Conservation (phyloP, 2,113 vertebrate genomes). For the Onychorhynchus coronatus region DNA sequence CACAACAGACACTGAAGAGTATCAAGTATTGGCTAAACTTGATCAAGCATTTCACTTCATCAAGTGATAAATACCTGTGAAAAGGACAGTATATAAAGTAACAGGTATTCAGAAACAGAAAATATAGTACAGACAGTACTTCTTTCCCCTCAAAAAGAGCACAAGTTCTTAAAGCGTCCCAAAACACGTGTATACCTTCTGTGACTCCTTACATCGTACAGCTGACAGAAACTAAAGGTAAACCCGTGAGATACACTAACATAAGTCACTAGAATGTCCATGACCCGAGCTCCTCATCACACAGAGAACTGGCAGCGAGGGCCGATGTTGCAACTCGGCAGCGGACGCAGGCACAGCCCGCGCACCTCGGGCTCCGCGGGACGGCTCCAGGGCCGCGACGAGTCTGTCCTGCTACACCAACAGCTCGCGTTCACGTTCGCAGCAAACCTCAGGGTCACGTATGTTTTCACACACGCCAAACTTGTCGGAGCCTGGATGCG, state of each 20-base stretch:
- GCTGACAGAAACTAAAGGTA: neutral
- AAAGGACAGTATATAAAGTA: neutral
- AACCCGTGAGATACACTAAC: fast-evolving
- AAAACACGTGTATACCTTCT: fast-evolving
- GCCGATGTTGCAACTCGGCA: neutral
- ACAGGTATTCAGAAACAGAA: neutral
- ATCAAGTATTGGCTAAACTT: neutral
- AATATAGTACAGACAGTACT: neutral
- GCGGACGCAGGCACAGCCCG: fast-evolving
- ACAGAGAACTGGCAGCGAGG: fast-evolving
- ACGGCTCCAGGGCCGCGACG: fast-evolving
- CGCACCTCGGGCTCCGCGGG: fast-evolving
- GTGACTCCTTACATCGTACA: fast-evolving
- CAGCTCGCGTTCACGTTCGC: fast-evolving
- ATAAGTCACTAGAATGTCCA: neutral
- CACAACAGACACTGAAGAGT: neutral
- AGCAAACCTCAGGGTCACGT: neutral
- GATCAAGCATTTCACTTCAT: neutral
- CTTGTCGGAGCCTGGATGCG: neutral
- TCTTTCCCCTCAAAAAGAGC: too few relatives aligned
- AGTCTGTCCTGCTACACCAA: fast-evolving
- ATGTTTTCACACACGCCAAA: fast-evolving
- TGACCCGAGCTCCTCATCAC: neutral
- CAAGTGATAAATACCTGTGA: neutral
- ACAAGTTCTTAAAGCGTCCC: neutral